phyloP scores from a whole-genome alignment of 2,888 invertebrate species.

The Polietes domitor region DNA sequence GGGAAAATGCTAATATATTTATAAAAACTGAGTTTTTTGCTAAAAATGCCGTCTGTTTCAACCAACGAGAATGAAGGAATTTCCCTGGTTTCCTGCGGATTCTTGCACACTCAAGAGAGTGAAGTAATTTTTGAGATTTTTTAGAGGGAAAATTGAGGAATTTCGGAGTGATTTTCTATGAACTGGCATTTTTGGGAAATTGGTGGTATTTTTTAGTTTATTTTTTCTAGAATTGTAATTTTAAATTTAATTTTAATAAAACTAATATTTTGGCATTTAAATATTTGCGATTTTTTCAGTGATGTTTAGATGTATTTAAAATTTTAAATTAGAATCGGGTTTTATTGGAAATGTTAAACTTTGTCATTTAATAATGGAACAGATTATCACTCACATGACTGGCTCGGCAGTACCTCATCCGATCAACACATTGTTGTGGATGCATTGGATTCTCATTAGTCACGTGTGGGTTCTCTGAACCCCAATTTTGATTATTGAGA shows the following conservation, averaged over 20 bases:
- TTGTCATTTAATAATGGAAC: too few species aligned
- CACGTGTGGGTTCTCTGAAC: too few species aligned
- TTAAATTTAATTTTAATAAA: neutral
- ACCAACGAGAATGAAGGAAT: slow-evolving; percentile 74
- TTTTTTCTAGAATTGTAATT: neutral
- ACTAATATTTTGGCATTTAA: neutral
- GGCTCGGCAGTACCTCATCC: too few species aligned
- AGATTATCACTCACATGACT: too few species aligned
- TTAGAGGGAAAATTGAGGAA: neutral
- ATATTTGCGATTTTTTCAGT: too few species aligned
- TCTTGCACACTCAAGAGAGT: neutral
- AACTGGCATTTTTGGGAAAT: too few species aligned
- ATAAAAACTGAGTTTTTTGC: slow-evolving; percentile 74
- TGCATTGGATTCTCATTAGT: too few species aligned
- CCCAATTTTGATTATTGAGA: too few species aligned
- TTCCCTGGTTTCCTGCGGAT: slow-evolving; percentile 50
- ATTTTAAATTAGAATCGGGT: too few species aligned
- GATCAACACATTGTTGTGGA: too few species aligned
- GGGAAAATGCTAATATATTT: slow-evolving; percentile 75
- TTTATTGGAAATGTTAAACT: too few species aligned
- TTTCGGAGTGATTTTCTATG: too few species aligned
- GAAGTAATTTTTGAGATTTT: neutral
- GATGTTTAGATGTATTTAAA: neutral
- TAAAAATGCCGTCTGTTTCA: slow-evolving; percentile 71
- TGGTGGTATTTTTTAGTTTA: slow-evolving; percentile 30